Percentiles rank a stretch among this genome's conserved stretches.
These are phyloP conservation scores for Wiebesia pumilae DNA, from an alignment of 1,140 invertebrate species.

Conservation along the genomic window DNA sequence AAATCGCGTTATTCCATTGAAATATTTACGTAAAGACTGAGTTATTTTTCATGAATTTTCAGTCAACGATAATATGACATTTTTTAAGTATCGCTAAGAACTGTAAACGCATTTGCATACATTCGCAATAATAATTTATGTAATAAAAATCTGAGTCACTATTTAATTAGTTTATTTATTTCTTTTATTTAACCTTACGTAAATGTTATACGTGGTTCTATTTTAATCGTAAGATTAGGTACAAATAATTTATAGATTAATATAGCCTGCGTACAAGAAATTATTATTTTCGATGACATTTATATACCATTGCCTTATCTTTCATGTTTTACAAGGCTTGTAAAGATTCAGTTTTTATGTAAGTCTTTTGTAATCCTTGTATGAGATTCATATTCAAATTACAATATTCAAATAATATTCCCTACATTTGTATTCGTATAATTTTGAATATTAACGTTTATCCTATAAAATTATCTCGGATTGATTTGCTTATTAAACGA, in stretches of 20 bases:
- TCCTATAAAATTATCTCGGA: not conserved
- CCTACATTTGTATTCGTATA: not conserved
- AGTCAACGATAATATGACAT: no score
- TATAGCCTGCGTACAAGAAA: not conserved
- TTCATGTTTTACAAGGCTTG: not conserved
- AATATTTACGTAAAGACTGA: no score
- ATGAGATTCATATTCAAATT: not conserved
- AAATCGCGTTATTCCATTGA: not conserved
- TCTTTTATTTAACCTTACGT: no score
- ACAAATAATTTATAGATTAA: not conserved
- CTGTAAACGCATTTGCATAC: no score
- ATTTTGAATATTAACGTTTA: not conserved
- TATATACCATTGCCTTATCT: constrained; percentile 13
- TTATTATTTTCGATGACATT: not conserved
- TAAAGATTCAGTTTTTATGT: constrained; percentile 31
- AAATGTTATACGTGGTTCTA: no score
- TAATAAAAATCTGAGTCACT: no score
- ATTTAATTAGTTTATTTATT: no score
- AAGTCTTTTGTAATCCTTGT: constrained; percentile 9
- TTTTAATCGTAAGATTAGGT: not conserved
- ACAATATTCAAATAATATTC: not conserved
- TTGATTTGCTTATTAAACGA: not conserved
- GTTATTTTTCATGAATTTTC: no score
- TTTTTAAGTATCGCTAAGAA: no score
- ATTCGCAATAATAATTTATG: no score